Evolutionary conservation across 2,113 vertebrate genomes (phyloP).

Genomic region (Sprattus sprattus): DNA sequence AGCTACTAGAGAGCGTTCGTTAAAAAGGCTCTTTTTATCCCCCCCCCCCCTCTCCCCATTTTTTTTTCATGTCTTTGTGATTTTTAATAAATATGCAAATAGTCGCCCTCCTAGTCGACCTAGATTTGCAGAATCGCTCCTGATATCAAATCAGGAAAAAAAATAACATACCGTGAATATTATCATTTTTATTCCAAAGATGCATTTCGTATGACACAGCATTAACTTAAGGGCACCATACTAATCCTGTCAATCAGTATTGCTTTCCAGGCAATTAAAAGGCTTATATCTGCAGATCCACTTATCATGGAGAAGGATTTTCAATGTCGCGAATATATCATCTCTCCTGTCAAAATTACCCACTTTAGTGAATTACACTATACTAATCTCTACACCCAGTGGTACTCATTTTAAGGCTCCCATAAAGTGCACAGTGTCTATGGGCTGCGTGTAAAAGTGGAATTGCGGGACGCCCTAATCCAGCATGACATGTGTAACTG

Average conservation of each 20-base stretch:
- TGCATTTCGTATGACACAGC: not conserved
- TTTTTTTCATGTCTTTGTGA: not conserved
- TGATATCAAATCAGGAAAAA: not conserved
- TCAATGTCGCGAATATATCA: not conserved
- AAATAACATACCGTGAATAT: not conserved
- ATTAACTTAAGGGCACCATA: not conserved
- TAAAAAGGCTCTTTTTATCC: conserved; percentile 11
- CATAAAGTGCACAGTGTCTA: not conserved
- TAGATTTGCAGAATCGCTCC: not conserved
- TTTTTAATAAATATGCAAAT: conserved; percentile 13
- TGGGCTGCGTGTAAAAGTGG: not conserved
- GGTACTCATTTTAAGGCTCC: not conserved
- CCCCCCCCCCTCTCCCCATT: not conserved
- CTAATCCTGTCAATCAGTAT: not conserved
- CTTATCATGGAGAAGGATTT: not conserved
- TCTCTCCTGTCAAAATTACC: not conserved
- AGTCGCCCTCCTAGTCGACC: not conserved
- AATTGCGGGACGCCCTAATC: conserved; percentile 7
- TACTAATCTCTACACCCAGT: not conserved
- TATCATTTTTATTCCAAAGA: not conserved
- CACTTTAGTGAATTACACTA: not conserved
- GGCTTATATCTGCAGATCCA: not conserved
- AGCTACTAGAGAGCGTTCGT: conserved; percentile 20
- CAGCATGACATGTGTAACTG: conserved; percentile 39
- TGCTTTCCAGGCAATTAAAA: conserved; percentile 6